Evolutionary conservation across 2,113 vertebrate genomes (phyloP).

Genomic region (Amphiprion ocellaris): DNA sequence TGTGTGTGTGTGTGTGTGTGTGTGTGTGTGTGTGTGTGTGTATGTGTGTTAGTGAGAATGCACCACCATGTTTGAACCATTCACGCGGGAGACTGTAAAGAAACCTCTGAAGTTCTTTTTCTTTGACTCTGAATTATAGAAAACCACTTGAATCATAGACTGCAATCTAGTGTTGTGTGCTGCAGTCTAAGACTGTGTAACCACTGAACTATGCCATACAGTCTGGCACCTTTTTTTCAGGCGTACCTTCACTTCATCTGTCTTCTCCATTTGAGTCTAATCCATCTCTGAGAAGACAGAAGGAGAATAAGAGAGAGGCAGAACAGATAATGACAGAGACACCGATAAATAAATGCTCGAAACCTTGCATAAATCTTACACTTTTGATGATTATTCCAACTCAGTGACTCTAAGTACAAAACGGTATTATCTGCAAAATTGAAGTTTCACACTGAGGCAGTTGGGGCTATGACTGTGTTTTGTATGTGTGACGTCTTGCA

Average conservation of each 20-base stretch:
- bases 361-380: conserved; percentile 41
- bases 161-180: conserved; percentile 49
- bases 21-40: too few species aligned
- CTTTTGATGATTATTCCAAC: conserved; percentile 49
- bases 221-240: conserved; percentile 40
- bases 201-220: conserved; percentile 37
- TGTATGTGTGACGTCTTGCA: conserved; percentile 20
- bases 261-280: conserved; percentile 49
- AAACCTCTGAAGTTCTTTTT: conserved; percentile 71
- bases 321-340: conserved; percentile 32
- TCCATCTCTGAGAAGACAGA: conserved; percentile 46
- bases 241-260: conserved; percentile 50
- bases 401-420: conserved; percentile 26
- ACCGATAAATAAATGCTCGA: conserved; percentile 38
- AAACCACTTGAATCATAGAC: conserved; percentile 62
- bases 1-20: conserved; percentile 6
- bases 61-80: conserved; percentile 59
- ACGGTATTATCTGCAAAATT: conserved; percentile 48
- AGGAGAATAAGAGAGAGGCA: conserved; percentile 4
- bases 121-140: conserved; percentile 74
- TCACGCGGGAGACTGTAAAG: conserved; percentile 60
- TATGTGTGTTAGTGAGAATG: conserved; percentile 24
- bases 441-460: conserved; percentile 24
- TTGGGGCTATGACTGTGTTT: conserved; percentile 10
- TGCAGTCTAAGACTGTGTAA: conserved; percentile 39